These are phyloP conservation scores for Falcaria lacertinaria DNA, from an alignment of 2,888 invertebrate species.

Conservation along the genomic window DNA sequence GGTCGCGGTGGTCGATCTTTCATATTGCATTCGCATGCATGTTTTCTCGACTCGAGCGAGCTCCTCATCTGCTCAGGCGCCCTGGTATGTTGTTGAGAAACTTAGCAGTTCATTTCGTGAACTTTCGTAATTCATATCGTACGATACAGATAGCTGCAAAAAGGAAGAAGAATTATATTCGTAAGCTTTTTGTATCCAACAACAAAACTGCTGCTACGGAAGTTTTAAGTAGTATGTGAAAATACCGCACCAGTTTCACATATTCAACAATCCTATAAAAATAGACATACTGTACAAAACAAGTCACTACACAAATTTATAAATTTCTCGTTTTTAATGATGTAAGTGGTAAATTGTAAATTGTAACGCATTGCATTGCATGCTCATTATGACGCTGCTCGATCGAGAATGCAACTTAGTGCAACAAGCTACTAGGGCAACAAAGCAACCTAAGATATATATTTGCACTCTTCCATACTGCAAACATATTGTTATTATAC, in stretches of 20 bases:
- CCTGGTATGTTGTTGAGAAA: slow-evolving; percentile 60
- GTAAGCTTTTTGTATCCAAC: too few relatives aligned
- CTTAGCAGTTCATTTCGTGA: slow-evolving; percentile 38
- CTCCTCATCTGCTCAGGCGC: slow-evolving; percentile 47
- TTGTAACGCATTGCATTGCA: not conserved
- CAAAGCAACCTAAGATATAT: slow-evolving; percentile 38
- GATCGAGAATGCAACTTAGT: slow-evolving; percentile 55
- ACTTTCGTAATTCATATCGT: not conserved
- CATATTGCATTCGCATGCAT: slow-evolving; percentile 49
- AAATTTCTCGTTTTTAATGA: too few relatives aligned
- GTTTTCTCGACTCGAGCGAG: slow-evolving; percentile 52
- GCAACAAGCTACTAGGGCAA: slow-evolving; percentile 60
- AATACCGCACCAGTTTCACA: too few relatives aligned
- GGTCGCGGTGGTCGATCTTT: slow-evolving; percentile 39
- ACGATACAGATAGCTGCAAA: too few relatives aligned
- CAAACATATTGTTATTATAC: not conserved
- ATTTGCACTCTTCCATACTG: slow-evolving; percentile 29
- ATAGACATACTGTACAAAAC: too few relatives aligned
- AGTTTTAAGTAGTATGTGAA: too few relatives aligned
- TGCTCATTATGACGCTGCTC: slow-evolving; percentile 7
- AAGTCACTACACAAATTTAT: too few relatives aligned
- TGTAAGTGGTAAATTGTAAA: too few relatives aligned
- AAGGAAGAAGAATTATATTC: too few relatives aligned
- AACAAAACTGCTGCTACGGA: too few relatives aligned
- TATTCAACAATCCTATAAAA: too few relatives aligned